phyloP scores from a whole-genome alignment of 92 coral and sea anemone species.

The Porites rus region DNA sequence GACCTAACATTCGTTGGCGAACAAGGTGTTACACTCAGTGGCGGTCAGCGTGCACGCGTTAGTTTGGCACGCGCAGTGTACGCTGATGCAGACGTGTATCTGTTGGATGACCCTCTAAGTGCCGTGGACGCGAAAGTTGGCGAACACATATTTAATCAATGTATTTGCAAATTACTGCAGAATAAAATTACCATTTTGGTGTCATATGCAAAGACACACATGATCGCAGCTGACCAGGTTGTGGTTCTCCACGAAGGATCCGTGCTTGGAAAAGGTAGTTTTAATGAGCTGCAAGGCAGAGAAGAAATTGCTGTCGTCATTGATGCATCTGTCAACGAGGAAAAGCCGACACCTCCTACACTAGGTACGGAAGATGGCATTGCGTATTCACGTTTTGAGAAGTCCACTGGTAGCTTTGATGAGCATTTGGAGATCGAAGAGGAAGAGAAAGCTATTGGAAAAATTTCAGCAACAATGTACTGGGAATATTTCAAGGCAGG shows the following conservation, averaged over 20 bases:
- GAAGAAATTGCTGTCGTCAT: neutral
- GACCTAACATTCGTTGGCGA: slow-evolving; percentile 35
- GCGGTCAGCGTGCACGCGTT: slow-evolving; percentile 40
- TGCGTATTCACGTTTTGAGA: neutral
- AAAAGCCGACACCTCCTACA: neutral
- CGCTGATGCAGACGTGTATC: slow-evolving; percentile 34
- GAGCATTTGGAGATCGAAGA: slow-evolving; percentile 33
- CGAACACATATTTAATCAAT: slow-evolving; percentile 19
- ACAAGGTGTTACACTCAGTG: slow-evolving; percentile 26
- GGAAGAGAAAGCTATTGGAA: slow-evolving; percentile 53
- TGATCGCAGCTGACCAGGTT: slow-evolving; percentile 28
- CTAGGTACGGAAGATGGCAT: neutral
- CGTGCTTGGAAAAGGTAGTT: slow-evolving; percentile 8
- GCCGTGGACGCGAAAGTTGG: slow-evolving; percentile 32
- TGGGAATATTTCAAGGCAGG: slow-evolving; percentile 58
- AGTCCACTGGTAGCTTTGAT: neutral
- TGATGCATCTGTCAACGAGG: neutral
- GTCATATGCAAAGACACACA: slow-evolving; percentile 26
- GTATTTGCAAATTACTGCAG: slow-evolving; percentile 31
- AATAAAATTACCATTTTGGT: slow-evolving; percentile 8
- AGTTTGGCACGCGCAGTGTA: slow-evolving; percentile 43
- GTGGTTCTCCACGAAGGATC: slow-evolving; percentile 31
- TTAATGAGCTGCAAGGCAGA: neutral
- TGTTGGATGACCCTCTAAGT: slow-evolving; percentile 7
- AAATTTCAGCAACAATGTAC: slow-evolving; percentile 39